A percentile compares a stretch with the other conserved stretches of the same genome.
Conservation (phyloP, 2,113 vertebrate genomes). For the Hymenochirus boettgeri region DNA sequence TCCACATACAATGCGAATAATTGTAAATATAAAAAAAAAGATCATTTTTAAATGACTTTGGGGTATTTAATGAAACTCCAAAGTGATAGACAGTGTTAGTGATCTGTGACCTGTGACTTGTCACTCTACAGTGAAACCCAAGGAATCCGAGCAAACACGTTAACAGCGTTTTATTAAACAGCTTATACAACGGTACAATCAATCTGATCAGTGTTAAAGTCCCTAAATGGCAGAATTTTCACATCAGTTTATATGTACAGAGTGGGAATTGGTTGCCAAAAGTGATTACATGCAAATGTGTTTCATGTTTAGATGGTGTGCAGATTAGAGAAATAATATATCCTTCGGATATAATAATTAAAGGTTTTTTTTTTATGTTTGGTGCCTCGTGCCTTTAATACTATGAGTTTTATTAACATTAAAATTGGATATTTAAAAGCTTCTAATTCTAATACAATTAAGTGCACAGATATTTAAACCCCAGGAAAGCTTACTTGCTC, state of each 20-base stretch:
- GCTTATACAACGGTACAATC: background rate
- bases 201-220: background rate
- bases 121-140: too few species aligned
- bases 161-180: background rate
- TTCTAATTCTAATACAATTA: too few species aligned
- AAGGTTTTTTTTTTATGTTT: too few species aligned
- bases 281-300: background rate
- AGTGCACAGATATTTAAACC: too few species aligned
- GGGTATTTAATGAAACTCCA: slow-evolving; percentile 1
- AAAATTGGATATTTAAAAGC: too few species aligned
- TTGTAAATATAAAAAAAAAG: background rate
- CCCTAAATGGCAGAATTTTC: background rate
- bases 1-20: slow-evolving; percentile 1
- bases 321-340: too few species aligned
- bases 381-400: too few species aligned
- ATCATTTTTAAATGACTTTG: slow-evolving; percentile 5
- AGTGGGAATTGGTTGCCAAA: background rate
- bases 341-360: too few species aligned
- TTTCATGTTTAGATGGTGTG: background rate
- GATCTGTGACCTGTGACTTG: background rate
- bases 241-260: background rate
- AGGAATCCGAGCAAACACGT: background rate
- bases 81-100: slow-evolving; percentile 5
- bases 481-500: too few species aligned
- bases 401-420: too few species aligned